phyloP scores from a whole-genome alignment of 2,797 vertebrate species.

The Eleutherodactylus coqui region DNA sequence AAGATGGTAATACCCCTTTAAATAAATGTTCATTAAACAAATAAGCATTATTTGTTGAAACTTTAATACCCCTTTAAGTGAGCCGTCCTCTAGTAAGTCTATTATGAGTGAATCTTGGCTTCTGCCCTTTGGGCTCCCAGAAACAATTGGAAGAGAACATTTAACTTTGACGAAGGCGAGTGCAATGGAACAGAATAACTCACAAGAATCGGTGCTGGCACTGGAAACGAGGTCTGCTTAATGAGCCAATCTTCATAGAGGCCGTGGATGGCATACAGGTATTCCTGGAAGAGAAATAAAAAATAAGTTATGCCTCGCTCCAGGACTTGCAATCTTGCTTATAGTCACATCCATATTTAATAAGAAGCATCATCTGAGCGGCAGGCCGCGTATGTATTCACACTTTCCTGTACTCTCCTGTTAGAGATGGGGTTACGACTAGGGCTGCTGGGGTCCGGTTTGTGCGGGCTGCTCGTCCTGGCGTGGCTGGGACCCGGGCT shows the following conservation, averaged over 20 bases:
- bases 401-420: not conserved
- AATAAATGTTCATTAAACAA: not conserved
- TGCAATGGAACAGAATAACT: conserved; percentile 67
- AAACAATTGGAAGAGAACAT: not conserved
- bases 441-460: too few species aligned
- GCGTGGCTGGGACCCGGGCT: too few species aligned
- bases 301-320: not conserved
- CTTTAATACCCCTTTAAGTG: not conserved
- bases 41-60: not conserved
- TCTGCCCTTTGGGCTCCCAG: not conserved
- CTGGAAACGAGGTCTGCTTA: conserved; percentile 74
- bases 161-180: not conserved
- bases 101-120: not conserved
- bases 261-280: conserved; percentile 81
- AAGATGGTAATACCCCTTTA: too few species aligned
- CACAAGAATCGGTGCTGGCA: conserved; percentile 90
- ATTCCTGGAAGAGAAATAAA: conserved; percentile 74
- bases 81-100: not conserved
- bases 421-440: too few species aligned
- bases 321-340: not conserved
- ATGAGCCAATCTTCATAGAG: conserved; percentile 92
- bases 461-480: too few species aligned
- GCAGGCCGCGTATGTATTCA: not conserved
- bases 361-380: not conserved
- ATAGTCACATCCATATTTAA: conserved; percentile 19